A percentile compares a stretch with the other conserved stretches of the same genome.
Evolutionary conservation across 2,113 vertebrate genomes (phyloP).

Genomic region (Tyrannus savana): DNA sequence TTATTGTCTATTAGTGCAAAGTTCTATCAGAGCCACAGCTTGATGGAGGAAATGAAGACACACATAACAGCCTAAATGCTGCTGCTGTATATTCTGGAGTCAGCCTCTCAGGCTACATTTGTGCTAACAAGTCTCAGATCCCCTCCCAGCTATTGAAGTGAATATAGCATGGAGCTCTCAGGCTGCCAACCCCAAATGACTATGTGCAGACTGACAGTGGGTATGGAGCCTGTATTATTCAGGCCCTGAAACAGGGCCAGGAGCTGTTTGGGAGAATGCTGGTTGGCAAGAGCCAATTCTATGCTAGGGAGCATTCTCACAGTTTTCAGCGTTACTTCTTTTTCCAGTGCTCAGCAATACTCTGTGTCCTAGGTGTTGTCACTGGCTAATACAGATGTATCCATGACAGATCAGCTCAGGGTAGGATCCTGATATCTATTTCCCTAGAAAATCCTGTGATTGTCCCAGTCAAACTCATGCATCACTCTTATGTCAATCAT

Average conservation of each 20-base stretch:
- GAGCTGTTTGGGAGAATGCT: not conserved
- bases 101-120: not conserved
- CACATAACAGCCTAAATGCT: not conserved
- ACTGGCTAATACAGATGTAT: accelerated
- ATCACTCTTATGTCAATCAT: accelerated
- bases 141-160: not conserved
- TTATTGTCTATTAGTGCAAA: not conserved
- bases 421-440: not conserved
- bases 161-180: not conserved
- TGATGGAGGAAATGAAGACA: not conserved
- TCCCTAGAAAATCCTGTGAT: not conserved
- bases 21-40: not conserved
- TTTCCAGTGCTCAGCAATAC: not conserved
- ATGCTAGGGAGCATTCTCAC: not conserved
- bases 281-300: not conserved
- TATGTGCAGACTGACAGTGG: not conserved
- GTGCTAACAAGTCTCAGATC: not conserved
- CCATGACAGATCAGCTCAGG: not conserved
- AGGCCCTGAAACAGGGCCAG: not conserved
- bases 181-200: not conserved
- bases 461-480: not conserved
- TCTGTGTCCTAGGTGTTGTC: accelerated
- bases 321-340: not conserved
- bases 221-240: not conserved
- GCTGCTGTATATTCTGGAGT: not conserved